Evolutionary conservation across 2,888 invertebrate species (phyloP), one percentile per base, ranked within the genome.

Genomic region (Caenorhabditis sp.): DNA sequence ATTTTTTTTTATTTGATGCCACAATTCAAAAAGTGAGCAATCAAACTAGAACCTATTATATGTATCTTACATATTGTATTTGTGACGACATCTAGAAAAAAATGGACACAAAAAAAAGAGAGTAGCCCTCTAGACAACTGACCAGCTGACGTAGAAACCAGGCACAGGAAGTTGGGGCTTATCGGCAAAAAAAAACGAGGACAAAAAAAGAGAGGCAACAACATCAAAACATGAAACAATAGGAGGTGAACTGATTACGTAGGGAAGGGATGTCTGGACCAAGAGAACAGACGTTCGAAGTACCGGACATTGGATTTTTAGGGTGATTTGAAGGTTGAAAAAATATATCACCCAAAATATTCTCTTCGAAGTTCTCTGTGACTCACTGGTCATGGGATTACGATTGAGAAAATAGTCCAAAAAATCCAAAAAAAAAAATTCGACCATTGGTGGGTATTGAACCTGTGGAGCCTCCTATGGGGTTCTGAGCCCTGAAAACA

Each of bases 1-100:
- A 10, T 38, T 5, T 5, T 38, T 0, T 26, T 54, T 54, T n/a
- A n/a, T 26, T 54, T n/a, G 31, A 16, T 31, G 14, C 28, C 28
- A 51, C 10, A 22, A 51, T 54, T 26, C 24, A 54, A 54, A 54
- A 54, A 26, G 14, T 54, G 58, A 58, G n/a, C 10, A 31, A 31
- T 58, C 58, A 58, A 31, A 58, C 58, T 58, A 58, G 58, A 58
- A 58, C 31, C n/a, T 8, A 58, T n/a, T n/a, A n/a, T n/a, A n/a
- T n/a, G 58, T 58, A 10, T 5, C 2, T 12, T 38, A 7, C 12
- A 38, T 10, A 38, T 38, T 38, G 38, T 38, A 38, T 38, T n/a
- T 56, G 58, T 31, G 58, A 58, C 31, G 58, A 31, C 31, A 31
- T 31, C 8, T 10, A 7, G 14, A 56, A 1, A 16, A 26, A 26